Evolutionary conservation across 2,888 invertebrate species (phyloP), one percentile per base, ranked within the genome.

Genomic region (Acronicta leporina): DNA sequence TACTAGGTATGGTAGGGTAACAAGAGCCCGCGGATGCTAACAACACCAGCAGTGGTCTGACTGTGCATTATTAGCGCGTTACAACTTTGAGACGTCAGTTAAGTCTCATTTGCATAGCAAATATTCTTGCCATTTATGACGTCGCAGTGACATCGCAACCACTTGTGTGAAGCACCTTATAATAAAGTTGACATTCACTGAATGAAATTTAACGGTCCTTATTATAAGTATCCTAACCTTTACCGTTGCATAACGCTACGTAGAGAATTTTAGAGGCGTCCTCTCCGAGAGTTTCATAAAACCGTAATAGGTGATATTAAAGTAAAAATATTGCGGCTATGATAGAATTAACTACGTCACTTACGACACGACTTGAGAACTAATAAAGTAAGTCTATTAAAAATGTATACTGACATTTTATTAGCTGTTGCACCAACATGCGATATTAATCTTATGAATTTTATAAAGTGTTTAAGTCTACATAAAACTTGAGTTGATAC

Each of bases 231-330:
- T 43, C 41, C 16, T 60, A 47, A 57, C 48, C 51, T 51, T 46
- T n/a, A 27, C 8, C 35, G 52, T 25, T 58, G 49, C 63, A 62
- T 63, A 56, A 54, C 42, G 40, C 50, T n/a, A 38, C 67, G 47
- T 46, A 40, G 44, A 47, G 35, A 45, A 55, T 59, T 57, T 66
- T 57, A 51, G 45, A 57, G 72, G 46, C 41, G 51, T 64, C 45
- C 20, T 40, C 33, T 42, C 15, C n/a, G 5, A 49, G 45, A 46
- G 47, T 42, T 51, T 62, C 59, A 52, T 66, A 58, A 60, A 46
- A 44, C 48, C n/a, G 49, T 63, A 44, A 58, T 54, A 41, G 33
- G 27, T 16, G 27, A 55, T 60, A 66, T 66, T 72, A 60, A 57
- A 60, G 20, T 27, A 25, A 38, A 46, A 49, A 42, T 51, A 54